These are phyloP conservation scores for Stictonetta naevosa DNA, from an alignment of 2,113 vertebrate genomes.

Conservation along the genomic window DNA sequence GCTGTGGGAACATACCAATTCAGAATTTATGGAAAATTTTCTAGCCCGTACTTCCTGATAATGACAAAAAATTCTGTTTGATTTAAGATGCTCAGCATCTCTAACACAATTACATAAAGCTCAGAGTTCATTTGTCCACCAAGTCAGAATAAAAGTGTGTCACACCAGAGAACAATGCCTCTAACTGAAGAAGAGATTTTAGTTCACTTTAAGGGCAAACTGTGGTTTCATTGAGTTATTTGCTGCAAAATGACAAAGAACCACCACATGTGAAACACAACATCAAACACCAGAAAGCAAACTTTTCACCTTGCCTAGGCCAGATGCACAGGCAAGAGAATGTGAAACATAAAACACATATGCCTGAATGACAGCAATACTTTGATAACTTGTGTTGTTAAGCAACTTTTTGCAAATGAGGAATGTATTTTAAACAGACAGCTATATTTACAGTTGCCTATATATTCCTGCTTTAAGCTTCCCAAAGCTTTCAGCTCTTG, in stretches of 20 bases:
- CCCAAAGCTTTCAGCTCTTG: not conserved
- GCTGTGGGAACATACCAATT: not conserved
- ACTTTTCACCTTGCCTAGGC: not conserved
- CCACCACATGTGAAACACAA: accelerated
- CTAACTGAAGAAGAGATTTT: not conserved
- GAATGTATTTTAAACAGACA: not conserved
- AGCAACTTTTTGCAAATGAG: not conserved
- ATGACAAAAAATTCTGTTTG: not conserved
- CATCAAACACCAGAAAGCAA: not conserved
- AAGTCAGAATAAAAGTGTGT: not conserved
- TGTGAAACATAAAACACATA: not conserved
- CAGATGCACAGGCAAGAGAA: not conserved
- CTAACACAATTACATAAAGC: not conserved
- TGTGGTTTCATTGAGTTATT: not conserved
- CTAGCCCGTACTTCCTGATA: not conserved
- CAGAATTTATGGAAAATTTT: constrained; percentile 4
- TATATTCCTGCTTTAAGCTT: not conserved
- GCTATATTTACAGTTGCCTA: not conserved
- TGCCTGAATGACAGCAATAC: not conserved
- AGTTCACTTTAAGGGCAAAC: not conserved
- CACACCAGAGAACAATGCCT: not conserved
- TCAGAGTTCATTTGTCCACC: not conserved
- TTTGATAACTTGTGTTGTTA: not conserved
- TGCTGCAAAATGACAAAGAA: not conserved
- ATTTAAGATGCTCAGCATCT: not conserved